Base-by-base conservation (phyloP, 1,140 invertebrate species). In the Chlorops oryzae region DNA sequence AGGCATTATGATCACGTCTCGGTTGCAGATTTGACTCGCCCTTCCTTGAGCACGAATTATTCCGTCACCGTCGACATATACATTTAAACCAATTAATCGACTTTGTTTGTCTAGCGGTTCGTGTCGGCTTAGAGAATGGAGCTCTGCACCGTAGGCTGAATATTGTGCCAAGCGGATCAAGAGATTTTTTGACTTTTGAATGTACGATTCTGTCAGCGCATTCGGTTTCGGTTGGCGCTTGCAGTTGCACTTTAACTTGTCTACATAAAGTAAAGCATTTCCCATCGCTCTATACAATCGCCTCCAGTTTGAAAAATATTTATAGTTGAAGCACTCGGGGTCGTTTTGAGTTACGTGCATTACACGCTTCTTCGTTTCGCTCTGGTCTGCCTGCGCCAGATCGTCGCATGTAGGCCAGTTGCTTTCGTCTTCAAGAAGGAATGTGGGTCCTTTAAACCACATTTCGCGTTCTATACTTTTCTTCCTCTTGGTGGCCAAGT, bases 61-160 rank as follows among this genome's bases (percentile, higher is more conserved):
- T 12, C 15, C 25, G 15, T 13, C 18, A 13, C 32, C 13, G 13
- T 28, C 42, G 27, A 45, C 15, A 13, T 28, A 45, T 7, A 32
- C 25, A 28, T 45, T 45, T 9, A 45, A 15, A 15, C 22, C n/a
- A 9, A 45, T 45, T n/a, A 45, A 17, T 25, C 32, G 27, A 45
- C 22, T 32, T 32, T 13, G 17, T 25, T 9, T 45, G 5, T 17
- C 24, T 3, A 45, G 27, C 17, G 5, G 5, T 17, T 25, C 25
- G 10, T 6, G n/a, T 5, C 13, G 12, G 17, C 20, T 45, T 5
- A 34, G 15, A 6, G 6, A 18, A n/a, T 15, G 20, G 6, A 45
- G 5, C 13, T 45, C 42, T 28, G 27, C 13, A 17, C 15, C 17
- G 13, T 28, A 45, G 27, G 27, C 42, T 5, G 2, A 17, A 15